These are phyloP conservation scores for Chrysolina americana DNA, from an alignment of 2,888 invertebrate genomes.

Conservation along the genomic window DNA sequence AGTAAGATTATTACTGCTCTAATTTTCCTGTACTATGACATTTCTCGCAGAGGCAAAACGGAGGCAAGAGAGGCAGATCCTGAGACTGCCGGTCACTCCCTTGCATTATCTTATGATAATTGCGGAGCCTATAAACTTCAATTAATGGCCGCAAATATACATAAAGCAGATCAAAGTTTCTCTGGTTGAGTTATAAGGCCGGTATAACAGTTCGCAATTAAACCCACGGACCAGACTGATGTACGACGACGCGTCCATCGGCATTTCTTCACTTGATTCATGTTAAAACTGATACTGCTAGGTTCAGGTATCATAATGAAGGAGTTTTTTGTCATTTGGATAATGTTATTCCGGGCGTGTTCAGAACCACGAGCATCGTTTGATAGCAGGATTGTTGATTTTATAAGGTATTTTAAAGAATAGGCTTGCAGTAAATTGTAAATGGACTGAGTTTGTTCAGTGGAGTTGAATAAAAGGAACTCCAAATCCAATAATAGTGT, in stretches of 20 bases:
- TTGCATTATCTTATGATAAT: conserved; percentile 70
- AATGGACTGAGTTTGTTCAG: no score
- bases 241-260: conserved; percentile 66
- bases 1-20: no score
- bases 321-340: conserved; percentile 26
- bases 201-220: conserved; percentile 68
- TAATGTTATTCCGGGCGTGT: conserved; percentile 14
- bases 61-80: conserved; percentile 50
- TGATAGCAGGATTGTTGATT: not conserved
- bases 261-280: conserved; percentile 64
- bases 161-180: conserved; percentile 69
- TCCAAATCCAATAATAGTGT: no score
- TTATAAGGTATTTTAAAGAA: not conserved
- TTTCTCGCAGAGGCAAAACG: conserved; percentile 37
- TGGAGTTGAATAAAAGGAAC: no score
- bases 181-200: conserved; percentile 67
- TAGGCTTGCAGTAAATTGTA: no score
- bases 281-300: conserved; percentile 49
- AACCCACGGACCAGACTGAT: conserved; percentile 69
- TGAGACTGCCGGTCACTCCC: conserved; percentile 66
- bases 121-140: conserved; percentile 70
- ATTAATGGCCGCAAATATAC: conserved; percentile 69
- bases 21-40: conserved; percentile 46
- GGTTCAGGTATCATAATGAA: conserved; percentile 32
- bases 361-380: not conserved